These are phyloP conservation scores for Apodemia mormo DNA, from an alignment of 2,888 invertebrate species.

Conservation along the genomic window DNA sequence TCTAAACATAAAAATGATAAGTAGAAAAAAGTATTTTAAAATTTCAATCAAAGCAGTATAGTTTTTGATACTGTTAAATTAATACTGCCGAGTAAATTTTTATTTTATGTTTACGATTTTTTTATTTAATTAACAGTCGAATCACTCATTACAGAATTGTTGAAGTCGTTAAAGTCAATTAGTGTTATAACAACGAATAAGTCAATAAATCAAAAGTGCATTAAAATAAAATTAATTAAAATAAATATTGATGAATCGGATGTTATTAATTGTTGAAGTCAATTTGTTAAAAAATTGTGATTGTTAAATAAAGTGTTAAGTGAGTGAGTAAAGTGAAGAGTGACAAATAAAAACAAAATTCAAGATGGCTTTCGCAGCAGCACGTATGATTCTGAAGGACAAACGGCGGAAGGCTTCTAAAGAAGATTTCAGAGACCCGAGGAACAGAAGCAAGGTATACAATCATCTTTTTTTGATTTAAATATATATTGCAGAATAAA, in stretches of 20 bases:
- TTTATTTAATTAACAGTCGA: background rate
- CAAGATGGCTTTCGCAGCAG: constrained; percentile 92
- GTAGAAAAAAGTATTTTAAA: no score
- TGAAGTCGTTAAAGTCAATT: background rate
- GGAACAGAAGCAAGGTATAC: constrained; percentile 91
- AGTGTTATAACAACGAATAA: constrained; percentile 46
- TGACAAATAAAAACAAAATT: constrained; percentile 29
- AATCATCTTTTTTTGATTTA: constrained; percentile 24
- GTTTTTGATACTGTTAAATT: no score
- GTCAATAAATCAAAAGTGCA: constrained; percentile 51
- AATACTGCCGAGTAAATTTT: no score
- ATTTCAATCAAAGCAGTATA: no score
- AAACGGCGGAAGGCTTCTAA: constrained; percentile 90
- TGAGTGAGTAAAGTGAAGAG: constrained; percentile 18
- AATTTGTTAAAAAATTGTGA: constrained; percentile 39
- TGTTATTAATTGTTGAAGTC: constrained; percentile 29
- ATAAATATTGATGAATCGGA: constrained; percentile 25
- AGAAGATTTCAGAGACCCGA: constrained; percentile 87
- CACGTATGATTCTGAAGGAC: constrained; percentile 92
- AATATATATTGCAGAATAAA: background rate
- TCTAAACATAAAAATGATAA: no score
- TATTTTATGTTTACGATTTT: no score
- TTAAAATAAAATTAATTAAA: constrained; percentile 18
- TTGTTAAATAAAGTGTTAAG: constrained; percentile 17
- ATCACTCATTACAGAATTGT: constrained; percentile 16